Base-by-base conservation (phyloP, 2,888 invertebrate genomes). In the Eledone cirrhosa region DNA sequence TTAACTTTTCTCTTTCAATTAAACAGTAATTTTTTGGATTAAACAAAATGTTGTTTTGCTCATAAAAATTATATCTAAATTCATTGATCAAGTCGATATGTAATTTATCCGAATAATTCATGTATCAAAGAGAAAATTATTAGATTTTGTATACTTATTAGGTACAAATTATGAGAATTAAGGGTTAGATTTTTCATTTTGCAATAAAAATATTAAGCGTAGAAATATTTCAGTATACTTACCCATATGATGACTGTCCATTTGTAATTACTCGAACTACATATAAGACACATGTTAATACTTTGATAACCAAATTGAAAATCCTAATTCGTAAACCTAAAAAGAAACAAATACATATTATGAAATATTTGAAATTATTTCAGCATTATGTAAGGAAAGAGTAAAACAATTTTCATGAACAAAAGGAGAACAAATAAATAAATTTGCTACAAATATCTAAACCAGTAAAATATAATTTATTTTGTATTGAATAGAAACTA, bases 311-410 rank as follows among this genome's bases (percentile, higher is more conserved):
- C 92, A 99, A 93, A 93, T 98, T 98, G 89, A 97, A 97, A 91
- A 98, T 95, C 91, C 99, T 95, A 92, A 99, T 98, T 91, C 98
- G 95, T 92, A 98, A 94, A 94, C 98, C 98, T 97, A 93, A 81
- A 93, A 94, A 87, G 90, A 81, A 81, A 77, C 19, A 69, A 69
- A 65, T 27, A 74, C n/a, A n/a, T n/a, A n/a, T n/a, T 63, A 63
- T 63, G 22, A 63, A 63, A 63, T 75, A 27, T 8, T 48, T 74
- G 3, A n/a, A 63, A 63, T 14, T 13, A 14, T 11, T 63, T 24
- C 63, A 63, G 7, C 7, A 63, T 63, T 24, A 14, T 63, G 27
- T 24, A 63, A 14, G 27, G 14, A 63, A 63, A 63, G 4, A 63
- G 14, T 13, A 63, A 63, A 8, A 2, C 7, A 63, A 63, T 13